Conservation (phyloP, 2,113 vertebrate genomes). For the Formicarius rufipectus region DNA sequence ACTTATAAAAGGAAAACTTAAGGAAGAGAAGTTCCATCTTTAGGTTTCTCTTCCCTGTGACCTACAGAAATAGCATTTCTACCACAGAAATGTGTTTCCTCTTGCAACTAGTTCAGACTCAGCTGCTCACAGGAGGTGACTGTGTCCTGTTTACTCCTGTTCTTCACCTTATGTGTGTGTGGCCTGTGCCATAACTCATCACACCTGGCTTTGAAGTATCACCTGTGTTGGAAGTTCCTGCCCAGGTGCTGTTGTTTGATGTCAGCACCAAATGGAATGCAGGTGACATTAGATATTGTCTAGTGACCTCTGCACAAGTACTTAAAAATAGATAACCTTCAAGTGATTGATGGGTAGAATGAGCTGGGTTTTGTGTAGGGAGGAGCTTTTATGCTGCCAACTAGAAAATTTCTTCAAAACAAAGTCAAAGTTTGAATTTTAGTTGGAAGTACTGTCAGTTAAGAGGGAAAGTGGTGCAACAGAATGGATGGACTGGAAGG, state of each 20-base stretch:
- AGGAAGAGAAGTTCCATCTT: too few species aligned
- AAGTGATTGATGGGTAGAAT: not conserved
- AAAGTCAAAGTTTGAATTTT: not conserved
- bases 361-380: not conserved
- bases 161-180: rapidly evolving
- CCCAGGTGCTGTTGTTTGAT: not conserved
- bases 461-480: rapidly evolving
- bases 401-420: not conserved
- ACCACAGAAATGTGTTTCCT: too few species aligned
- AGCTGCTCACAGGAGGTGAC: too few species aligned
- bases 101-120: too few species aligned
- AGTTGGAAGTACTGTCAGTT: not conserved
- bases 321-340: not conserved
- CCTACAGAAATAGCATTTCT: too few species aligned
- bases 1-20: too few species aligned
- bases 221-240: not conserved
- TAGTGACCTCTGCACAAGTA: rapidly evolving
- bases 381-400: not conserved
- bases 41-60: too few species aligned
- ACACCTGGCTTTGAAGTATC: not conserved
- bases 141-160: not conserved
- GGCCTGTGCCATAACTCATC: not conserved
- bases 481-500: not conserved
- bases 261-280: not conserved
- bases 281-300: not conserved